A percentile compares a stretch with the other conserved stretches of the same genome.
Conservation (phyloP, 2,797 vertebrate species). For the Botia almorhae region DNA sequence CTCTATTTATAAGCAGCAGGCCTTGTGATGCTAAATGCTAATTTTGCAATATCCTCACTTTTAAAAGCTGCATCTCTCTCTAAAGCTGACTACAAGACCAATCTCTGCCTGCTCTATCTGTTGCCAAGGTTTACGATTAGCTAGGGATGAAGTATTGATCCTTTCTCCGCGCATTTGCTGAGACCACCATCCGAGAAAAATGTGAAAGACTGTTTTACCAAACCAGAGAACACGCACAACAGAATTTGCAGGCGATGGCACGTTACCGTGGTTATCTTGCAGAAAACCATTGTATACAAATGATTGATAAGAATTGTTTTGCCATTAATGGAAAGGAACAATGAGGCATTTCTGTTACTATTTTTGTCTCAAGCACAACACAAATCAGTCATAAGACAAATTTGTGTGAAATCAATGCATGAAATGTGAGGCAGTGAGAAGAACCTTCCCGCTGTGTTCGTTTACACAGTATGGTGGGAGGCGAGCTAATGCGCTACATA, state of each 20-base stretch:
- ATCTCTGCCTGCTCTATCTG: slow-evolving; percentile 46
- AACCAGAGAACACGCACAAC: slow-evolving; percentile 32
- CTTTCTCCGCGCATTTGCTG: slow-evolving; percentile 50
- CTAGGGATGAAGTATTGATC: slow-evolving; percentile 58
- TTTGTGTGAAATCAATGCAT: slow-evolving; percentile 23
- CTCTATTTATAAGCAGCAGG: background rate
- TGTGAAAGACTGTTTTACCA: slow-evolving; percentile 28
- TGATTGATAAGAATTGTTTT: slow-evolving; percentile 43
- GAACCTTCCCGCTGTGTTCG: slow-evolving; percentile 30
- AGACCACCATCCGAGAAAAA: slow-evolving; percentile 50
- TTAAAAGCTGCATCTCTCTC: slow-evolving; percentile 44
- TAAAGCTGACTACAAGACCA: slow-evolving; percentile 56
- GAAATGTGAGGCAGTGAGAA: slow-evolving; percentile 34
- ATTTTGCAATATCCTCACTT: slow-evolving; percentile 45
- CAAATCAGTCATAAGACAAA: slow-evolving; percentile 49
- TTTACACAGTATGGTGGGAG: slow-evolving; percentile 35
- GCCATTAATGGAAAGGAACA: slow-evolving; percentile 37
- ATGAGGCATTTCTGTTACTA: slow-evolving; percentile 40
- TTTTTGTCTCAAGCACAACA: slow-evolving; percentile 34
- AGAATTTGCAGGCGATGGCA: slow-evolving; percentile 12
- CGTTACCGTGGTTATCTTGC: slow-evolving; percentile 26
- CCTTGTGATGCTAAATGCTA: slow-evolving; percentile 32
- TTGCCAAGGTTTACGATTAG: slow-evolving; percentile 48
- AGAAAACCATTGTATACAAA: slow-evolving; percentile 37
- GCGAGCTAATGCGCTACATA: slow-evolving; percentile 36